Evolutionary conservation across 2,888 invertebrate genomes (phyloP), one percentile per base, ranked within the genome.

Genomic region (Limnephilus lunatus): DNA sequence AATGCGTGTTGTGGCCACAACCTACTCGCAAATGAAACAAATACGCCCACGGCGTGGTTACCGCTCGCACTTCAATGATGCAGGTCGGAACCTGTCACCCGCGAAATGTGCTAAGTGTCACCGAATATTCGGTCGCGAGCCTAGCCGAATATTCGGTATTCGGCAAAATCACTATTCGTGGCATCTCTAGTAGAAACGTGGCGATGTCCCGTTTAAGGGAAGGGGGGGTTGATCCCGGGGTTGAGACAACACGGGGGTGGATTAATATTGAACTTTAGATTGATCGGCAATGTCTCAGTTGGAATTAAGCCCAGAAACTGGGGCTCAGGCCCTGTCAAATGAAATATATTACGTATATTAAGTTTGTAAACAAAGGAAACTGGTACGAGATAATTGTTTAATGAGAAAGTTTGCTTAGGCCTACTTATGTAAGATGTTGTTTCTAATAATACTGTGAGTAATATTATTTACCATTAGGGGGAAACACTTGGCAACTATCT

Each of bases 221-320:
- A 39, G 0, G 39, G 15, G 19, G 32, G 32, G 83, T 25, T 35
- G 15, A 35, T 7, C 12, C 32, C 83, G 83, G 83, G 19, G 35
- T 31, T 31, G 83, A 31, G 19, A 35, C 83, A 31, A 83, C 19
- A 0, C 15, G 83, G 85, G 85, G 44, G 85, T 85, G 85, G 85
- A 19, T 85, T 39, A 39, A 39, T 85, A 85, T 39, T 39, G 85
- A 85, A 85, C 85, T n/a, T 39, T 35, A 85, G 85, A 85, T 85
- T 85, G 85, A 85, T 85, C 85, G 85, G 85, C 39, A 39, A 85
- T 35, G 85, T 85, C 85, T 85, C 85, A 25, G 85, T 85, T 85
- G 25, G 85, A 85, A 85, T 85, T 85, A 85, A 85, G 85, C 25
- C 39, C 44, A 19, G 83, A 12, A 83, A 83, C 83, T 83, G 83